These are phyloP conservation scores for Oreohelix idahoensis DNA, from an alignment of 1,140 invertebrate genomes.

Conservation along the genomic window DNA sequence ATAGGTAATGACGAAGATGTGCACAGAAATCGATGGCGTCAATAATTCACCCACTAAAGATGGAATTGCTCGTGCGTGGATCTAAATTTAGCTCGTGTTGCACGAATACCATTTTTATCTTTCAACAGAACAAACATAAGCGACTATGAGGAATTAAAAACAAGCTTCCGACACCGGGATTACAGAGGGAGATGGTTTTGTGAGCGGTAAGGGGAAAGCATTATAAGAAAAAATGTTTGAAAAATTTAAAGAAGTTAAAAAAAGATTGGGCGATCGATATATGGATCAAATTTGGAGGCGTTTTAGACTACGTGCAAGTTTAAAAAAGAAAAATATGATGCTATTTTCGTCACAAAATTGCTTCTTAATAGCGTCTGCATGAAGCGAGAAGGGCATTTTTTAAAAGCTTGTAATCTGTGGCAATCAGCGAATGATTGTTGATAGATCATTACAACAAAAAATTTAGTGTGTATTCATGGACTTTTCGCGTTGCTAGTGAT, in stretches of 20 bases:
- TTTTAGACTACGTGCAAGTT: background rate
- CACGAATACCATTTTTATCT: background rate
- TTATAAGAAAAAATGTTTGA: background rate
- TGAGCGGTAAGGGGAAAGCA: background rate
- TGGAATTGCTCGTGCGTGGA: background rate
- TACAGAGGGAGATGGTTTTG: no score
- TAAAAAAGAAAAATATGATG: background rate
- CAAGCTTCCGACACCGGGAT: no score
- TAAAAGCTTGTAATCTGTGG: background rate
- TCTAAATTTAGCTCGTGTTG: background rate
- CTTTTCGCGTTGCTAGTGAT: background rate
- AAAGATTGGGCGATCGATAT: background rate
- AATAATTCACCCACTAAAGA: constrained; percentile 2
- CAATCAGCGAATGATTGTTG: background rate
- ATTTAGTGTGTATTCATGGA: background rate
- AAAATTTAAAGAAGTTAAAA: background rate
- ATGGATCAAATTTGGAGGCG: background rate
- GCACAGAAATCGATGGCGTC: background rate
- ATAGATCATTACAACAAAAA: background rate
- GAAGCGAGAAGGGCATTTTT: background rate
- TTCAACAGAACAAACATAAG: background rate
- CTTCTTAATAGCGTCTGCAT: background rate
- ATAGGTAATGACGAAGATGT: background rate
- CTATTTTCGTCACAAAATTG: constrained; percentile 14
- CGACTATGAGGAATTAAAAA: background rate